phyloP scores from a whole-genome alignment of 2,113 vertebrate genomes.

The Eulemur rufifrons region DNA sequence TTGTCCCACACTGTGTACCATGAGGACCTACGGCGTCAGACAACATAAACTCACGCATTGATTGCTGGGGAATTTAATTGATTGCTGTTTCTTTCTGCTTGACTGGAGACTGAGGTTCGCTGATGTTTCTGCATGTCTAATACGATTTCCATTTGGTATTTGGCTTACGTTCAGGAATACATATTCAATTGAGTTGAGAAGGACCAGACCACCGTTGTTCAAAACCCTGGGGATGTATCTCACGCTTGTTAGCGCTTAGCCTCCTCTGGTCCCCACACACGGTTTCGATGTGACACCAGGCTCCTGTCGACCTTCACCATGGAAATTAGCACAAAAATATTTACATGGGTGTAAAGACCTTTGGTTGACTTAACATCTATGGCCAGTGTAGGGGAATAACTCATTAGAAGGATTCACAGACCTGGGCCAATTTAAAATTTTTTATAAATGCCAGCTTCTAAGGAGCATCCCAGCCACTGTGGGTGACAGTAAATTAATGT shows the following conservation, averaged over 20 bases:
- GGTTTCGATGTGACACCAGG: background rate
- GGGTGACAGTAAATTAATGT: background rate
- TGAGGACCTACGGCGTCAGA: accelerated
- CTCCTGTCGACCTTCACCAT: background rate
- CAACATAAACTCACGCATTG: background rate
- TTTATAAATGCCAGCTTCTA: background rate
- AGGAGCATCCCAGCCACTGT: background rate
- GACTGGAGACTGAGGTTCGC: background rate
- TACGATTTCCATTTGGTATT: background rate
- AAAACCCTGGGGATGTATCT: background rate
- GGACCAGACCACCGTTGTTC: background rate
- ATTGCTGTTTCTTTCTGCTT: slow-evolving; percentile 11
- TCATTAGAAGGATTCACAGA: background rate
- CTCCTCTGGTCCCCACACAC: background rate
- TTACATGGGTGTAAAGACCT: background rate
- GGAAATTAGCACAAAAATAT: background rate
- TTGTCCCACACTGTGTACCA: background rate
- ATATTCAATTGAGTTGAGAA: background rate
- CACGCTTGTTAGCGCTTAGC: background rate
- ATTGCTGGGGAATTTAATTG: background rate
- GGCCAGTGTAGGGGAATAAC: background rate
- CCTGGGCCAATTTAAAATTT: background rate
- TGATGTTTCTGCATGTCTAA: background rate
- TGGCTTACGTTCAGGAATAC: background rate
- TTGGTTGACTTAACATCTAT: background rate